Evolutionary conservation across 2,113 vertebrate species (phyloP), one percentile per base, ranked within the genome.

Genomic region (Leptobrachium ailaonicum): DNA sequence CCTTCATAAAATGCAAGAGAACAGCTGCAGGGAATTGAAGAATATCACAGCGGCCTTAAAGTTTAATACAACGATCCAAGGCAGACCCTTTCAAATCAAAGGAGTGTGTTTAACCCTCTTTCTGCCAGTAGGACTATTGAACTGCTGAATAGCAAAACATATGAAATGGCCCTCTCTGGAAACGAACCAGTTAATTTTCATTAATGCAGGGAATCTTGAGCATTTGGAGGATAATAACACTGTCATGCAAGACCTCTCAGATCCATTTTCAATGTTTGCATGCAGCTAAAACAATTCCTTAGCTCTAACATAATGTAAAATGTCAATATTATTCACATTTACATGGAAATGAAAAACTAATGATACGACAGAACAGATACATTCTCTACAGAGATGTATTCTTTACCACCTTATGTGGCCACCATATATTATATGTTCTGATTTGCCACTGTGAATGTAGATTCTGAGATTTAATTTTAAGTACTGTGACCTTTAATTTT

Each of bases 11-110:
- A 78, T 75, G 83, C 83, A 83, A n/a, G 5, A 20, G 68, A 88
- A 87, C 77, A 87, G 83, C 84, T 86, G 85, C 78, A 79, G 78
- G 44, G 71, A 85, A 73, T 68, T 75, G 41, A 84, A 84, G 47
- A 41, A 47, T 84, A 76, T 74, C 77, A 79, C 81, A 84, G 73
- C 67, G 82, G 72, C 45, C 82, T 82, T 83, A 80, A 85, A 86
- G 75, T 45, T 82, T 82, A 79, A 69, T 79, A 60, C 75, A 79
- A 14, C 44, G 62, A 87, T 84, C 75, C 74, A 80, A 0, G 9
- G 58, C 53, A 82, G 73, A 87, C 66, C 53, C 75, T 79, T 82
- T n/a, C 41, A 85, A 58, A 78, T 77, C 71, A 71, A 75, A 83
- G 40, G 3, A 0, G 83, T 66, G 10, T 6, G 75, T 78, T 84